Base-by-base conservation (phyloP, 2,888 invertebrate genomes). In the Drosophila mimica region DNA sequence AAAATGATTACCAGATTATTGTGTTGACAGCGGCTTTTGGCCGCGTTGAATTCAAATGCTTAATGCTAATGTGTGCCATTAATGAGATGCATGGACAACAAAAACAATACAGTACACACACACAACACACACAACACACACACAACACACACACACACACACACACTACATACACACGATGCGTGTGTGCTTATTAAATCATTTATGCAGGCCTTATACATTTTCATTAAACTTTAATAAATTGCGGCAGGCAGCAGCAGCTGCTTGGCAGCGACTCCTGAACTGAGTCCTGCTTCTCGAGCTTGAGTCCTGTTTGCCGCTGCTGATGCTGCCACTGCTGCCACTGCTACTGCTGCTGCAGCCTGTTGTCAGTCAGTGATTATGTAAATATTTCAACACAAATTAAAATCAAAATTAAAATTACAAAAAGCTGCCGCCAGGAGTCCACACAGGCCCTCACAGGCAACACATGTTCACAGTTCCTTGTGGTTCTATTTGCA, bases 351-450 rank as follows among this genome's bases (percentile, higher is more conserved):
- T 53, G 43, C 36, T 43, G 36, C 51, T 62, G 60, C 67, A 71
- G 78, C 59, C 63, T 85, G 85, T 84, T 86, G 91, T 91, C 90
- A 91, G 91, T 90, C 89, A 91, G 89, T 91, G 91, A 91, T 91
- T 91, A 91, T 91, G 90, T 91, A 91, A 91, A 91, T 91, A 90
- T 91, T 91, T 91, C 91, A 91, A 86, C 90, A 90, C 83, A 91
- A 91, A 91, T 91, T 91, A 91, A 91, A 91, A 91, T 91, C 91
- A 91, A 91, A 91, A 91, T 91, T 91, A 91, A 91, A 91, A 88
- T 90, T 88, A 88, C 88, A 87, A 89, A 89, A 90, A 88, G 85
- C 86, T 81, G 82, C 78, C 72, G 78, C 79, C 78, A 71, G 73
- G 80, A 28, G 36, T 38, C 30, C 25, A 25, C 25, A 25, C 25